phyloP scores from a whole-genome alignment of 1,140 invertebrate genomes.

The Uloborus diversus region DNA sequence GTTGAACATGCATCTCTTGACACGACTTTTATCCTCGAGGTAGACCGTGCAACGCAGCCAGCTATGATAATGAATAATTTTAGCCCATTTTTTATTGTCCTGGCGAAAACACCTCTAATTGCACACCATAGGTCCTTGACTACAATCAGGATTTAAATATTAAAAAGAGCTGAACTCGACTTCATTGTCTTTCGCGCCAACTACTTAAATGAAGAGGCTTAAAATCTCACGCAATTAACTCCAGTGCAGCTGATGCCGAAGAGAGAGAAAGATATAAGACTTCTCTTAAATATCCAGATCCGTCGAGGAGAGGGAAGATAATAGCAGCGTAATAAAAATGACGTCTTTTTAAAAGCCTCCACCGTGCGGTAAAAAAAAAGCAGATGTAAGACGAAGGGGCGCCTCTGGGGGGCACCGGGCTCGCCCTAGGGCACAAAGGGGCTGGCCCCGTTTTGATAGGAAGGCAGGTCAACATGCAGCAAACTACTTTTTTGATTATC shows the following conservation, averaged over 20 bases:
- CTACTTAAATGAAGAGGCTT: too few relatives aligned
- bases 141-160: too few relatives aligned
- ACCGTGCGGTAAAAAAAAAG: not conserved
- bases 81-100: too few relatives aligned
- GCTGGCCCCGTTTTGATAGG: conserved; percentile 42
- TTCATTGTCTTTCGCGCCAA: too few relatives aligned
- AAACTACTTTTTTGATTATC: not conserved
- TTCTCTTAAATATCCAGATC: not conserved
- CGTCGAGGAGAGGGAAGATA: conserved; percentile 4
- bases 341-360: conserved; percentile 28
- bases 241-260: not conserved
- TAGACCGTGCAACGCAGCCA: too few relatives aligned
- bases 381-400: conserved; percentile 23
- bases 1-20: too few relatives aligned
- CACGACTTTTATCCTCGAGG: too few relatives aligned
- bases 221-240: not conserved
- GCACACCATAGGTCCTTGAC: too few relatives aligned
- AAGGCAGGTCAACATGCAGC: conserved; percentile 44
- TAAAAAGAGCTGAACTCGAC: too few relatives aligned
- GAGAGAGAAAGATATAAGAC: not conserved
- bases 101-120: too few relatives aligned
- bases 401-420: not conserved
- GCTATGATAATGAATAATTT: too few relatives aligned
- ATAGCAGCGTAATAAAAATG: conserved; percentile 42
- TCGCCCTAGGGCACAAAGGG: conserved; percentile 13